A percentile compares a stretch with the other conserved stretches of the same genome.
These are phyloP conservation scores for Sternarchorhynchus goeldii DNA, from an alignment of 2,797 vertebrate genomes.

Conservation along the genomic window DNA sequence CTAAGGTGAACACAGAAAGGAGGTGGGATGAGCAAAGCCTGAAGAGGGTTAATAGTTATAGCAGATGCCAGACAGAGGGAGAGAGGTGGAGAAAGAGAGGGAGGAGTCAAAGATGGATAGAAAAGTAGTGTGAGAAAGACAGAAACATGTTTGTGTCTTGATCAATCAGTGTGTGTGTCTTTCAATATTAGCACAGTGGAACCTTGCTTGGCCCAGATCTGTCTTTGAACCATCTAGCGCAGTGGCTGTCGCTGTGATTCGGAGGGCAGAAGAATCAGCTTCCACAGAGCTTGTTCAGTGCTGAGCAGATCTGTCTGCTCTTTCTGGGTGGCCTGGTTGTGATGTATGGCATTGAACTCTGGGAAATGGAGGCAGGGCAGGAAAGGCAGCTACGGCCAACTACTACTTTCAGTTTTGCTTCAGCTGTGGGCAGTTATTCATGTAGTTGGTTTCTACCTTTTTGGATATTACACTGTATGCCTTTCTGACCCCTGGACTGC, in stretches of 20 bases:
- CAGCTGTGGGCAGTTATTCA: no score
- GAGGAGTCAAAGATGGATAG: neutral
- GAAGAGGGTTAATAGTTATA: neutral
- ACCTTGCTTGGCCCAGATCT: constrained; percentile 8
- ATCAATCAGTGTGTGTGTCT: constrained; percentile 8
- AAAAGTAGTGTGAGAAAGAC: neutral
- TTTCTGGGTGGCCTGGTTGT: no score
- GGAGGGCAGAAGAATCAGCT: neutral
- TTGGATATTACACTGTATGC: no score
- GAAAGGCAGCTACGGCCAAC: no score
- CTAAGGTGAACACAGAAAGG: constrained; percentile 33
- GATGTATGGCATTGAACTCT: no score
- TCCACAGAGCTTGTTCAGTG: no score
- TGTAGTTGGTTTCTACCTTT: no score
- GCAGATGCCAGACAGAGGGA: neutral
- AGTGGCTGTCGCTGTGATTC: neutral
- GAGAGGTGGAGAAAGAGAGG: neutral
- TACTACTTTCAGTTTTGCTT: no score
- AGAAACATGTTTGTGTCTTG: neutral
- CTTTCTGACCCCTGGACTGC: no score
- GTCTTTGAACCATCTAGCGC: constrained; percentile 15
- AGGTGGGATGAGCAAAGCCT: neutral
- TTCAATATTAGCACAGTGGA: constrained; percentile 29
- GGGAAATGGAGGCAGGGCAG: no score
- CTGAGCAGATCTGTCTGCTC: no score